A percentile compares a stretch with the other conserved stretches of the same genome.
These are phyloP conservation scores for Sceliomorpha sp. DNA, from an alignment of 2,888 invertebrate species.

Conservation along the genomic window DNA sequence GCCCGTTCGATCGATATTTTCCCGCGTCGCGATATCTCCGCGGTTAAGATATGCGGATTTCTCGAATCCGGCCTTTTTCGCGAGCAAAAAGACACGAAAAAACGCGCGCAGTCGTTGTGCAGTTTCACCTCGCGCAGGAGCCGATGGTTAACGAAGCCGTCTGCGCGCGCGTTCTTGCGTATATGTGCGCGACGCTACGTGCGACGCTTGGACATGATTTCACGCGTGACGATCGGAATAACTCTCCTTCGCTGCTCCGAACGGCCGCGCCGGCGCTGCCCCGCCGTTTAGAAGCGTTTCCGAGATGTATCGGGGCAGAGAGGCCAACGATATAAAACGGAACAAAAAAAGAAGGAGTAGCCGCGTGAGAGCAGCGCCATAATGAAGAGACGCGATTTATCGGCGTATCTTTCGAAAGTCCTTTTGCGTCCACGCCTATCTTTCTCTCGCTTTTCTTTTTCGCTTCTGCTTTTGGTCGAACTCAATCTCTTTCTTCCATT, in stretches of 20 bases:
- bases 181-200: conserved; percentile 20
- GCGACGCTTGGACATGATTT: conserved; percentile 34
- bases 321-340: conserved; percentile 52
- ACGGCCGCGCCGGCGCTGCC: too few species aligned
- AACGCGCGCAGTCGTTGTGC: conserved; percentile 25
- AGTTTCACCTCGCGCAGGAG: conserved; percentile 22
- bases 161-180: conserved; percentile 25
- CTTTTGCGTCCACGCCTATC: conserved; percentile 24
- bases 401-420: conserved; percentile 34
- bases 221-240: conserved; percentile 35
- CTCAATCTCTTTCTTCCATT: too few species aligned
- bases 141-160: conserved; percentile 27
- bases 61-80: conserved; percentile 47
- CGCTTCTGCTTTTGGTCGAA: conserved; percentile 14
- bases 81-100: conserved; percentile 6
- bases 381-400: conserved; percentile 56
- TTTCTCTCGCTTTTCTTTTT: conserved; percentile 33
- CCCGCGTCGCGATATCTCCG: conserved; percentile 27
- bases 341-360: too few species aligned
- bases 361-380: conserved; percentile 27
- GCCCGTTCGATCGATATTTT: conserved; percentile 20
- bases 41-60: conserved; percentile 47
- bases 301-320: conserved; percentile 19
- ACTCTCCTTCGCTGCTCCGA: conserved; percentile 42
- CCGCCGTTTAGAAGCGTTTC: conserved; percentile 15